Evolutionary conservation across 2,113 vertebrate species (phyloP).

Genomic region (Tachysurus vachellii): DNA sequence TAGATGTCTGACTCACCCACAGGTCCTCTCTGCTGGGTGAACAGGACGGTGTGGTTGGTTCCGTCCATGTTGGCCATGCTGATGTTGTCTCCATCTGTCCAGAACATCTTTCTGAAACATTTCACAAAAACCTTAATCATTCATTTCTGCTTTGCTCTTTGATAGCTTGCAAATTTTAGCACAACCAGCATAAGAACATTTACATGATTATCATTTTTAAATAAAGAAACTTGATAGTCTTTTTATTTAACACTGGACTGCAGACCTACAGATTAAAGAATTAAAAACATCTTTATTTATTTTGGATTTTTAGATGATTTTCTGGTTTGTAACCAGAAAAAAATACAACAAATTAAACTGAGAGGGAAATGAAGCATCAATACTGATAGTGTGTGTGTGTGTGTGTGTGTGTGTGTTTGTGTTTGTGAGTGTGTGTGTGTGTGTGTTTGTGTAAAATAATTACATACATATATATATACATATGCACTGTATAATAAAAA

Average conservation of each 20-base stretch:
- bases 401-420: too few species aligned
- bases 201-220: neutral
- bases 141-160: neutral
- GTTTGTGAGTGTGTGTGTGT: too few species aligned
- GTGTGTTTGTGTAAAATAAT: too few species aligned
- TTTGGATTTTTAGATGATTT: neutral
- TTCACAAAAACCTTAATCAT: neutral
- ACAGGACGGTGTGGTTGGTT: slow-evolving; percentile 85
- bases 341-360: too few species aligned
- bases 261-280: too few species aligned
- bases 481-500: too few species aligned
- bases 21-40: slow-evolving; percentile 88
- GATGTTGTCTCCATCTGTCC: slow-evolving; percentile 97
- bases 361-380: too few species aligned
- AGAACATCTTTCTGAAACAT: slow-evolving; percentile 87
- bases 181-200: neutral
- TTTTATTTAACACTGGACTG: neutral
- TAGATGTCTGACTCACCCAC: slow-evolving; percentile 77
- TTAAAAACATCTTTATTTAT: neutral
- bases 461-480: too few species aligned
- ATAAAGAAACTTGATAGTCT: neutral
- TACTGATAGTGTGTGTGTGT: too few species aligned
- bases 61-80: slow-evolving; percentile 94
- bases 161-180: neutral
- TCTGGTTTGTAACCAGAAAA: too few species aligned